These are phyloP conservation scores for Smutsia temminckii DNA, from an alignment of 2,797 vertebrate species.

Conservation along the genomic window DNA sequence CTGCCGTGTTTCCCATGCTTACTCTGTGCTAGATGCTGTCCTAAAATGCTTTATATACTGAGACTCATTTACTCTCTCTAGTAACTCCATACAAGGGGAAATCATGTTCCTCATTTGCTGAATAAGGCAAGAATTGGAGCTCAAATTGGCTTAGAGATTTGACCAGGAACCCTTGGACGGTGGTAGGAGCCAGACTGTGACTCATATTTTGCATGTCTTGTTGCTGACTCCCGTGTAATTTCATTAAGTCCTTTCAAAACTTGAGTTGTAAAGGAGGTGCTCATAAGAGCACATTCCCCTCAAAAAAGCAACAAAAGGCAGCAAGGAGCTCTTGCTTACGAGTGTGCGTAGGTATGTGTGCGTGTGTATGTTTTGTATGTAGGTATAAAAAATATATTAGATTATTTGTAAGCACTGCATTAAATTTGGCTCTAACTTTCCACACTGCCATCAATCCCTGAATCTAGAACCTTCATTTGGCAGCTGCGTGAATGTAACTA, in stretches of 20 bases:
- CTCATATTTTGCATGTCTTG: background rate
- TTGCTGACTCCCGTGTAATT: background rate
- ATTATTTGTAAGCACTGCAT: background rate
- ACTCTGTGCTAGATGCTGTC: background rate
- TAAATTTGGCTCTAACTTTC: background rate
- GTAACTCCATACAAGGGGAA: background rate
- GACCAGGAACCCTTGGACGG: background rate
- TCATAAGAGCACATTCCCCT: background rate
- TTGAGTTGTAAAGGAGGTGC: background rate
- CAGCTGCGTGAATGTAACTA: background rate
- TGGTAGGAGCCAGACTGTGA: background rate
- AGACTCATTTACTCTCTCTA: background rate
- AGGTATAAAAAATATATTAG: background rate
- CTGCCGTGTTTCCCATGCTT: background rate
- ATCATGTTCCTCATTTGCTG: background rate
- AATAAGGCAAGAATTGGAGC: background rate
- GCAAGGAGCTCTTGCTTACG: background rate
- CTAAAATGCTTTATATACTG: background rate
- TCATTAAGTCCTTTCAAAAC: background rate
- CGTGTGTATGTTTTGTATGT: background rate
- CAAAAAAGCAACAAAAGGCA: background rate
- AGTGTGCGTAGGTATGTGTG: background rate
- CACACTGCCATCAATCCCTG: background rate
- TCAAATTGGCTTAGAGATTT: background rate
- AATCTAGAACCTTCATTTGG: conserved; percentile 27